Percentiles rank a stretch among this genome's conserved stretches.
phyloP scores from a whole-genome alignment of 2,888 invertebrate genomes.

The Beris chalybata region DNA sequence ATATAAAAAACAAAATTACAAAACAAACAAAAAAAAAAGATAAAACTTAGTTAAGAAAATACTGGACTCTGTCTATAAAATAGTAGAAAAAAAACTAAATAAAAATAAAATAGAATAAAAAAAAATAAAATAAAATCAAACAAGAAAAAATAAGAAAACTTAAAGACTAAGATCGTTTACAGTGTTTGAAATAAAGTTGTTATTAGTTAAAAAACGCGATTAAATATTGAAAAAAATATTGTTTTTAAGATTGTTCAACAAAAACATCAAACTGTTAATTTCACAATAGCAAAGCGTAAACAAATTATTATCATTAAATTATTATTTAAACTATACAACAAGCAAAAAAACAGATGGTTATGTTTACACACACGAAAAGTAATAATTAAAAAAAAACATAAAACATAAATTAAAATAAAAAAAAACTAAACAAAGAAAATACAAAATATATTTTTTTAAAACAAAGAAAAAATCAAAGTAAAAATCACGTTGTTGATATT shows the following conservation, averaged over 20 bases:
- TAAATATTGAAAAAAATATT: conserved; percentile 13
- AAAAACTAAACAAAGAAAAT: not conserved
- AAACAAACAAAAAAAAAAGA: conserved; percentile 1
- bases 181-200: conserved; percentile 18
- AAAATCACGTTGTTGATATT: not conserved
- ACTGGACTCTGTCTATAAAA: conserved; percentile 13
- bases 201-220: conserved; percentile 24
- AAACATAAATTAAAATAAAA: not conserved
- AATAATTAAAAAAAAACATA: conserved; percentile 1
- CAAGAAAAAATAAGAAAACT: not conserved
- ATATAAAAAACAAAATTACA: conserved; percentile 4
- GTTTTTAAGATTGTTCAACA: conserved; percentile 29
- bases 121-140: conserved; percentile 1
- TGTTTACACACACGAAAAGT: not conserved
- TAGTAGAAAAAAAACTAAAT: conserved; percentile 5
- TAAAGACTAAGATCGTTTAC: not conserved
- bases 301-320: too few relatives aligned
- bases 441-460: conserved; percentile 17
- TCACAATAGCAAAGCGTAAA: conserved; percentile 20
- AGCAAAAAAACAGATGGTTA: too few relatives aligned
- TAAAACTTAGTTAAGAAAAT: conserved; percentile 9
- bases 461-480: conserved; percentile 12
- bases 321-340: too few relatives aligned
- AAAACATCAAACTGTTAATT: conserved; percentile 25
- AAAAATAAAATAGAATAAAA: conserved; percentile 6